Conservation (phyloP, 2,797 vertebrate genomes). For the Mionectes olivaceus region DNA sequence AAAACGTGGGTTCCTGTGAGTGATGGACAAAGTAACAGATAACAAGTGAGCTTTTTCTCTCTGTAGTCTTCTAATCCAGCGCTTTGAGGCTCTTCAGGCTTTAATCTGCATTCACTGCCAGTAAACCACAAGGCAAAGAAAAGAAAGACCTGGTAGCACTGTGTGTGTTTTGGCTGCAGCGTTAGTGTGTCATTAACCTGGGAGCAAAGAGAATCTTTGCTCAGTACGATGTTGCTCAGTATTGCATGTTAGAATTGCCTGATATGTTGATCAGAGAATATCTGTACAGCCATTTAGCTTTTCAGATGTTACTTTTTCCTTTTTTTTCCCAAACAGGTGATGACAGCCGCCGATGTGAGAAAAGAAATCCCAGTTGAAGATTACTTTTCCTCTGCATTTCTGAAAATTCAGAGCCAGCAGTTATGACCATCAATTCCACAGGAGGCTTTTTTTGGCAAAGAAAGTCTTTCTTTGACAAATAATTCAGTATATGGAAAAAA, state of each 20-base stretch:
- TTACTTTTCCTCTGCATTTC: slow-evolving; percentile 56
- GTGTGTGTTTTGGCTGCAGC: background rate
- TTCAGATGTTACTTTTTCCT: slow-evolving; percentile 44
- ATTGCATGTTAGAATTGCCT: background rate
- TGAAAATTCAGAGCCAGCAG: slow-evolving; percentile 62
- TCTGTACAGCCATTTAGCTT: background rate
- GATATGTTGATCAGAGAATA: background rate
- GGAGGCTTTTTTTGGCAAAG: slow-evolving; percentile 43
- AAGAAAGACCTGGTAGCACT: background rate
- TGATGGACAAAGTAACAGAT: background rate
- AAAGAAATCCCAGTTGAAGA: slow-evolving; percentile 61
- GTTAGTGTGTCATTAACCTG: background rate
- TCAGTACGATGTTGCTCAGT: background rate
- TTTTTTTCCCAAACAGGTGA: slow-evolving; percentile 68
- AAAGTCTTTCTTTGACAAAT: slow-evolving; percentile 38
- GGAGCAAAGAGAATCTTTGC: background rate
- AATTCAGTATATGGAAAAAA: background rate
- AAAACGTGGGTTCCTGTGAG: background rate
- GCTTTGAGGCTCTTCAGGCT: background rate
- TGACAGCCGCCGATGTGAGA: slow-evolving; percentile 14
- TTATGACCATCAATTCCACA: slow-evolving; percentile 30
- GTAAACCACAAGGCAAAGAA: background rate
- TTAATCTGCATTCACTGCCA: background rate
- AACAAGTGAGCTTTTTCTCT: background rate
- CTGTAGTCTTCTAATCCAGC: background rate